phyloP scores from a whole-genome alignment of 2,797 vertebrate species.

The Tarsius wallacei region DNA sequence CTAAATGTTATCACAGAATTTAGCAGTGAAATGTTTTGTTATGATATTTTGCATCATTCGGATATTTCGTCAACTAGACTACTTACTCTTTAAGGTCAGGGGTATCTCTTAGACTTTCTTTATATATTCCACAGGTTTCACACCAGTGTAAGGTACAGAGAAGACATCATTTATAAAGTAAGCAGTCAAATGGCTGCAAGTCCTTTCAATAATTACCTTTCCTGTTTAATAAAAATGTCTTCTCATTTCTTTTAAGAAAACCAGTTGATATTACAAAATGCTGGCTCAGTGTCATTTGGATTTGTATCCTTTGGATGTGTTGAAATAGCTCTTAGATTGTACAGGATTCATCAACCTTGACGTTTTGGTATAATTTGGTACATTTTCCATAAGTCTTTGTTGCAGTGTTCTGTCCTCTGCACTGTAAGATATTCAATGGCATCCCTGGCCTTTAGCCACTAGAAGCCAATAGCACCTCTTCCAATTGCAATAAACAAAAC shows the following conservation, averaged over 20 bases:
- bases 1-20: background rate
- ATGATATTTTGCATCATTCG: background rate
- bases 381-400: background rate
- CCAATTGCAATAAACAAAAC: background rate
- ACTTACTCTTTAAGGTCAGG: background rate
- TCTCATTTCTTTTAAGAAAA: slow-evolving; percentile 27
- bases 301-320: background rate
- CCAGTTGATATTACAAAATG: background rate
- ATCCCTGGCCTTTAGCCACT: background rate
- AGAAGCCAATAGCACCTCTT: background rate
- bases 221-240: background rate
- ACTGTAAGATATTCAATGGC: background rate
- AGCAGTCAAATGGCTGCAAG: background rate
- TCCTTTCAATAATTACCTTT: background rate
- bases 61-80: background rate
- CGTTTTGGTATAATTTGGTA: background rate
- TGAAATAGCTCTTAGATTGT: background rate
- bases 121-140: background rate
- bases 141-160: background rate
- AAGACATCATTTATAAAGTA: background rate
- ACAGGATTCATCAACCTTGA: background rate
- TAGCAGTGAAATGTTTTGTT: background rate
- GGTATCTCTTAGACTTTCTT: background rate
- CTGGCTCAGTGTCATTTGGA: background rate
- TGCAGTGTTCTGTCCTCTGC: background rate